Percentiles rank a stretch among this genome's conserved stretches.
Conservation (phyloP, 2,113 vertebrate species). For the Heteronetta atricapilla region DNA sequence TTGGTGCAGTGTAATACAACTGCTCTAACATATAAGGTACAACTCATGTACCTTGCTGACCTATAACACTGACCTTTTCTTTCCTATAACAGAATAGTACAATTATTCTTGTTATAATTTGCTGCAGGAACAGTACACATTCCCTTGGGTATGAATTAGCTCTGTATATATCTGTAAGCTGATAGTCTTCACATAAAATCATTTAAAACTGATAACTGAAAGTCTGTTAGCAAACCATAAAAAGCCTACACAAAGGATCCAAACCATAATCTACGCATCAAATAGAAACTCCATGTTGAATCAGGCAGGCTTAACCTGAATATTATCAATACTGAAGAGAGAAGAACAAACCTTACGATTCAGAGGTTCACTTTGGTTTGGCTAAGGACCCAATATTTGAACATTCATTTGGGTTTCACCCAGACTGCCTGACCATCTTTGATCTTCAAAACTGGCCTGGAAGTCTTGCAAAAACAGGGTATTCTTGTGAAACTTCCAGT, state of each 20-base stretch:
- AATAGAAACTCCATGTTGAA: not conserved
- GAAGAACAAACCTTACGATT: not conserved
- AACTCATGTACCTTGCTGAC: not conserved
- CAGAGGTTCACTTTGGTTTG: slow-evolving; percentile 39
- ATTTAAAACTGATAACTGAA: not conserved
- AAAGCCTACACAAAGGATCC: not conserved
- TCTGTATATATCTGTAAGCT: not conserved
- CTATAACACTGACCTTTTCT: not conserved
- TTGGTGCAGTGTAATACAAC: not conserved
- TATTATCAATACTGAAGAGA: not conserved
- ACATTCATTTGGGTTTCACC: not conserved
- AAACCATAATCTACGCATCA: not conserved
- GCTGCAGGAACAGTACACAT: not conserved
- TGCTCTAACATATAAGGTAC: not conserved
- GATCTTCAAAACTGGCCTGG: slow-evolving; percentile 16
- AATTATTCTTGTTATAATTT: not conserved
- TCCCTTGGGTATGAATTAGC: not conserved
- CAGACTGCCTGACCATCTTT: slow-evolving; percentile 32
- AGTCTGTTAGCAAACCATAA: not conserved
- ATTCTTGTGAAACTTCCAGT: slow-evolving; percentile 56
- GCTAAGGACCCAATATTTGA: not conserved
- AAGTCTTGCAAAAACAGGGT: slow-evolving; percentile 28
- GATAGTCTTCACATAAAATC: not conserved
- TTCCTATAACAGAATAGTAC: not conserved
- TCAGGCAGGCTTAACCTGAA: not conserved